A percentile compares a stretch with the other conserved stretches of the same genome.
phyloP scores from a whole-genome alignment of 2,888 invertebrate genomes.

The Ariolimax columbianus region DNA sequence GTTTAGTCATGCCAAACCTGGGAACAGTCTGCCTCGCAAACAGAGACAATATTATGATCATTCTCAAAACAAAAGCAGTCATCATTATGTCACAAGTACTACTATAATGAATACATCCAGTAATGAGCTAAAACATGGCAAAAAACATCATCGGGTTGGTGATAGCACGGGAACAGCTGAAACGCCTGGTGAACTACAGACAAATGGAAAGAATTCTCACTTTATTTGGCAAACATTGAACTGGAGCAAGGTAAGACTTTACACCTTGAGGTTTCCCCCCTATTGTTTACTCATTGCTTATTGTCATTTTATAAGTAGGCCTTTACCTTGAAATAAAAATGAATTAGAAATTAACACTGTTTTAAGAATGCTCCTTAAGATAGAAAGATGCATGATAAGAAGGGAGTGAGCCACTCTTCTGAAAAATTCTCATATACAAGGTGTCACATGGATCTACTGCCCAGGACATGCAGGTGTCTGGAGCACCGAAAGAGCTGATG shows the following conservation, averaged over 20 bases:
- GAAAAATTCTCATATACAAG: no score
- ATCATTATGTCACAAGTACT: not conserved
- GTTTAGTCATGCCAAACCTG: not conserved
- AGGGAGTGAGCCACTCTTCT: no score
- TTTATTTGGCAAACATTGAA: slow-evolving; percentile 46
- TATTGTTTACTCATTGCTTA: no score
- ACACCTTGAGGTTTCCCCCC: not conserved
- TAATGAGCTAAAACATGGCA: not conserved
- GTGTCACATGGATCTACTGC: no score
- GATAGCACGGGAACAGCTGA: not conserved
- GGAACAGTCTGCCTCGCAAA: not conserved
- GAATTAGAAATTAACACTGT: no score
- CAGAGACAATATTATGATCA: slow-evolving; percentile 24
- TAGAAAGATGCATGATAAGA: no score
- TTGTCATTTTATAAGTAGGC: no score
- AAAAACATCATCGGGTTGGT: not conserved
- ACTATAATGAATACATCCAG: not conserved
- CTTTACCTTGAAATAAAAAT: no score
- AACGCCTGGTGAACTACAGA: not conserved
- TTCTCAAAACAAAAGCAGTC: not conserved
- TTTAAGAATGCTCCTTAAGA: no score
- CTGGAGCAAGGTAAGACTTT: slow-evolving; percentile 59
- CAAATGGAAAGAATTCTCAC: not conserved
- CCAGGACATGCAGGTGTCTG: no score
- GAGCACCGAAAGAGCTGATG: no score